Conservation (phyloP, 2,888 invertebrate species). For the Zootermopsis nevadensis region DNA sequence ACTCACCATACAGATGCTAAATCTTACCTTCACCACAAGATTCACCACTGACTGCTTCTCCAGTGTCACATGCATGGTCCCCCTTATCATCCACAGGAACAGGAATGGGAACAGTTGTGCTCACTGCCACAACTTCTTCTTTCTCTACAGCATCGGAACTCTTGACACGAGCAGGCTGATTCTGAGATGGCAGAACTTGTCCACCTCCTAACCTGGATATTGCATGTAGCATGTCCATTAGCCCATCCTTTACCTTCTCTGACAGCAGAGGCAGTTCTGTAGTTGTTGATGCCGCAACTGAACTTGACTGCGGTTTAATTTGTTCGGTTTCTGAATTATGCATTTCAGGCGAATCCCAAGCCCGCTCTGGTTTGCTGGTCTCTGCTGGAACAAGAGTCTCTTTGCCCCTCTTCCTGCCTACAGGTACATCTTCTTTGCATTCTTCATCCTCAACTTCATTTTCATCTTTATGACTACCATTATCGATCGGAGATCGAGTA, state of each 20-base stretch:
- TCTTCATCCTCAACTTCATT: slow-evolving; percentile 62
- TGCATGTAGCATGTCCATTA: slow-evolving; percentile 47
- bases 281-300: not conserved
- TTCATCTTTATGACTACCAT: slow-evolving; percentile 58
- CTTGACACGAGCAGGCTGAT: not conserved
- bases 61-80: not conserved
- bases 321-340: not conserved
- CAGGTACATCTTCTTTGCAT: slow-evolving; percentile 23
- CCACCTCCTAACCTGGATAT: slow-evolving; percentile 40
- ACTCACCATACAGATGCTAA: too few relatives aligned
- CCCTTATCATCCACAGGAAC: not conserved
- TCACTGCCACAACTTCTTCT: not conserved
- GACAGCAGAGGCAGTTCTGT: slow-evolving; percentile 51
- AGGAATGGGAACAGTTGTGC: not conserved
- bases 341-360: not conserved
- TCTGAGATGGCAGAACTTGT: not conserved
- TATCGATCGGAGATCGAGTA: slow-evolving; percentile 67
- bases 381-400: not conserved
- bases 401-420: not conserved
- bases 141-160: not conserved
- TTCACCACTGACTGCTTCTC: not conserved
- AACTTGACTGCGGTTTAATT: not conserved
- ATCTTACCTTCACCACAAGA: slow-evolving; percentile 33
- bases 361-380: not conserved
- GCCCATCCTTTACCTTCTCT: slow-evolving; percentile 57